Base-by-base conservation (phyloP, 2,113 vertebrate species). In the Donacobius atricapilla region DNA sequence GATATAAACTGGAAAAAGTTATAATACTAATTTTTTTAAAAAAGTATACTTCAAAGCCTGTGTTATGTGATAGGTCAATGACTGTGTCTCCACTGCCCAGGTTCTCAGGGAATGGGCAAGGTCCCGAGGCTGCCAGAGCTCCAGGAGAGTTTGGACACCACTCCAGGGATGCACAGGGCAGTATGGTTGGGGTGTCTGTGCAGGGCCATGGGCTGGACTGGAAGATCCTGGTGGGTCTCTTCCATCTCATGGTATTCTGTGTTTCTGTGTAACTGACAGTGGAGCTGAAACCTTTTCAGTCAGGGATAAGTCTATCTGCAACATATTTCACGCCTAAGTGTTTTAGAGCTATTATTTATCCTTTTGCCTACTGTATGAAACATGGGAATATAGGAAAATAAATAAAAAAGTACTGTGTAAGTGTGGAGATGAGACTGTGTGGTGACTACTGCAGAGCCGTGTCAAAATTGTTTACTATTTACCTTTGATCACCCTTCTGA, bases 401-500 rank as follows among this genome's bases (percentile, higher is more conserved):
- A 18, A 57, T 40, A n/a, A 18, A 57, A 58, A 70, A 77, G 9
- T 58, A 25, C 31, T 21, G 3, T 56, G 4, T 60, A 28, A 66
- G 48, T 13, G 8, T 42, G 19, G 24, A 56, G 16, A 27, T 39
- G 71, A 85, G 37, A 19, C 35, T 35, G 7, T 39, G 33, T 39
- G 28, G 39, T 77, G 65, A 89, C 9, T 71, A 71, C 81, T 63
- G 61, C 68, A 84, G 56, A 89, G 51, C 47, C 54, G 7, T 82
- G 31, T 87, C 77, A 95, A 64, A 84, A 65, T 75, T 72, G 57
- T 84, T 90, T 90, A 18, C 50, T 58, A 5, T 60, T 78, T 89
- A 68, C 37, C 57, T 95, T 94, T 94, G 84, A 79, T 94, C 81
- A 87, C 48, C 48, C 72, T 94, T 78, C 69, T 76, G 42, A 37